These are phyloP conservation scores for Entomobrya proxima DNA, from an alignment of 2,888 invertebrate genomes.

Conservation along the genomic window DNA sequence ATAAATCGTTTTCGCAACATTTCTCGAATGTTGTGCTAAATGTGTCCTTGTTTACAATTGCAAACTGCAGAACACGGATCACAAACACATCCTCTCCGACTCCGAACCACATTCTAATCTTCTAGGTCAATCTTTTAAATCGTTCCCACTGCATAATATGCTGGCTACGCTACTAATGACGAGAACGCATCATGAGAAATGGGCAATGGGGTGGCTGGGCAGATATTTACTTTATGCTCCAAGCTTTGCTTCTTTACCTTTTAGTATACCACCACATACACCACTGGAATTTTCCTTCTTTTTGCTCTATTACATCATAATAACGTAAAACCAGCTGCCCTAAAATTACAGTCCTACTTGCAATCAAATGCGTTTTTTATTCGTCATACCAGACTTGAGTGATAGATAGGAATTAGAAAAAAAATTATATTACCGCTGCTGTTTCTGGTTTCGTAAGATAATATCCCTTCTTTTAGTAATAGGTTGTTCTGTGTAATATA, in stretches of 20 bases:
- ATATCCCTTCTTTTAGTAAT: slow-evolving; percentile 14
- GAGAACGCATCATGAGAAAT: neutral
- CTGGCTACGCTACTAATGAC: neutral
- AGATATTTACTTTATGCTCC: neutral
- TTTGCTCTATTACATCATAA: slow-evolving; percentile 42
- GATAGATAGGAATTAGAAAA: slow-evolving; percentile 25
- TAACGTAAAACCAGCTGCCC: slow-evolving; percentile 50
- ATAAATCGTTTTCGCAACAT: neutral
- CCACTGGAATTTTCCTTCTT: slow-evolving; percentile 64
- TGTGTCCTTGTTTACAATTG: too few species aligned
- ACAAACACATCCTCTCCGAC: too few species aligned
- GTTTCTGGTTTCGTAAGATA: slow-evolving; percentile 52
- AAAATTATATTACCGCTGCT: neutral
- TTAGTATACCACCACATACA: slow-evolving; percentile 41
- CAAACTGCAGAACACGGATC: too few species aligned
- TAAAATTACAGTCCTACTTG: slow-evolving; percentile 57
- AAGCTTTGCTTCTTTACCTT: neutral
- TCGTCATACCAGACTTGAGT: slow-evolving; percentile 33
- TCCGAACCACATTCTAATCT: slow-evolving; percentile 38
- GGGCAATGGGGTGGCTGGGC: neutral
- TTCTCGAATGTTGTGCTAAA: too few species aligned
- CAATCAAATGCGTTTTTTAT: slow-evolving; percentile 11
- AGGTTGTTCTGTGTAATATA: neutral
- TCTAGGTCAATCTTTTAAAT: slow-evolving; percentile 58
- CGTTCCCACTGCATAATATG: slow-evolving; percentile 24